phyloP scores from a whole-genome alignment of 2,888 invertebrate genomes.

The Poecilus cupreus region DNA sequence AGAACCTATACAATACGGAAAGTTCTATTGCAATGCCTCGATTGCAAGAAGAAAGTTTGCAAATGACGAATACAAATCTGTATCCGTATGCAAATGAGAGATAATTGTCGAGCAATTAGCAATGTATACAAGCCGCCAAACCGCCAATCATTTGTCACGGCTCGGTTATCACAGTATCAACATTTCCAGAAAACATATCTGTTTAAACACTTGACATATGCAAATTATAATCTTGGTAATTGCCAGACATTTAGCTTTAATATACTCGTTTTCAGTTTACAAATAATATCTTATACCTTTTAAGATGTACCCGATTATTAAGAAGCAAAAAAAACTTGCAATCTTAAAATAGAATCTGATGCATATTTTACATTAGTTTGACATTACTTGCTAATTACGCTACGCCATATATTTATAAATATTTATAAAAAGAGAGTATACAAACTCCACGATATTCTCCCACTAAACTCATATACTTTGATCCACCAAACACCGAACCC shows the following conservation, averaged over 20 bases:
- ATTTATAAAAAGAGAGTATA: no score
- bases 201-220: slow-evolving; percentile 16
- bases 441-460: not conserved
- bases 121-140: slow-evolving; percentile 15
- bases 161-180: slow-evolving; percentile 15
- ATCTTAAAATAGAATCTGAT: no score
- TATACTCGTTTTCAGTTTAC: not conserved
- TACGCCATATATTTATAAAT: no score
- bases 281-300: not conserved
- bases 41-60: not conserved
- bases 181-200: slow-evolving; percentile 24
- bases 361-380: no score
- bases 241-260: not conserved
- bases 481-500: not conserved
- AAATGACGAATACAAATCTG: not conserved
- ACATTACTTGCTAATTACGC: no score
- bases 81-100: slow-evolving; percentile 14
- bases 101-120: slow-evolving; percentile 29
- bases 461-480: not conserved
- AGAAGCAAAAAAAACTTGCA: not conserved
- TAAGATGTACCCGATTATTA: not conserved
- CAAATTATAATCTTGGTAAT: not conserved
- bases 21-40: no score
- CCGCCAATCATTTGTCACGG: slow-evolving; percentile 33
- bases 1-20: no score